Conservation (phyloP, 1,140 invertebrate species). For the Sycophila sp. region DNA sequence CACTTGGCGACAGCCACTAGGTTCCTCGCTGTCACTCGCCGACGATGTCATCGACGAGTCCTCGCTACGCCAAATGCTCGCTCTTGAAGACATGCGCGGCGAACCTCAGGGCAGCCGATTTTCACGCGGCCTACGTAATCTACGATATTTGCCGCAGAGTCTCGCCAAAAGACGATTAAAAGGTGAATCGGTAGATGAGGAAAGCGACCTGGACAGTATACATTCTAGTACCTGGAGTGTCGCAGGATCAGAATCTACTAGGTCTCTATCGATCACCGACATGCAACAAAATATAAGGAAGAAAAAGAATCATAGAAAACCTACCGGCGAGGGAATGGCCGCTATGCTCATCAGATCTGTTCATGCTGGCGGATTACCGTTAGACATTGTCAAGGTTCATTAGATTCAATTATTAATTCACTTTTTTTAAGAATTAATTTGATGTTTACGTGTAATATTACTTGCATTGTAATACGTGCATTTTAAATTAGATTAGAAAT, state of each 20-base stretch:
- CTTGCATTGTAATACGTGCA: too few relatives aligned
- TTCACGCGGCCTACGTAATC: conserved; percentile 66
- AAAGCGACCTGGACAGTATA: conserved; percentile 50
- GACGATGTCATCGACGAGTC: conserved; percentile 56
- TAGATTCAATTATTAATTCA: neutral
- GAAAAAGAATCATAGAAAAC: conserved; percentile 67
- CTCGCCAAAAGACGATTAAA: conserved; percentile 66
- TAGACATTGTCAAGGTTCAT: conserved; percentile 66
- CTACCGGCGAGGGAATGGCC: conserved; percentile 70
- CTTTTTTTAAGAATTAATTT: too few relatives aligned
- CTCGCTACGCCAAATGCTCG: conserved; percentile 63
- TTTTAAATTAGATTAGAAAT: too few relatives aligned
- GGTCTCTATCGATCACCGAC: conserved; percentile 43
- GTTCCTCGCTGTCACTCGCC: conserved; percentile 49
- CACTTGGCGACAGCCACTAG: neutral
- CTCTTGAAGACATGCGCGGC: conserved; percentile 69
- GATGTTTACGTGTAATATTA: too few relatives aligned
- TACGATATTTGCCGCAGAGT: conserved; percentile 68
- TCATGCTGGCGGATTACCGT: conserved; percentile 64
- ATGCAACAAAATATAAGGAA: conserved; percentile 44
- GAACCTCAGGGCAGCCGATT: conserved; percentile 63
- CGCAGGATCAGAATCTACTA: conserved; percentile 45
- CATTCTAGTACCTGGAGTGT: conserved; percentile 52
- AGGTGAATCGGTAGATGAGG: conserved; percentile 55
- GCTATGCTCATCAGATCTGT: conserved; percentile 73